phyloP scores from a whole-genome alignment of 2,797 vertebrate genomes.

The Micrastur ruficollis region DNA sequence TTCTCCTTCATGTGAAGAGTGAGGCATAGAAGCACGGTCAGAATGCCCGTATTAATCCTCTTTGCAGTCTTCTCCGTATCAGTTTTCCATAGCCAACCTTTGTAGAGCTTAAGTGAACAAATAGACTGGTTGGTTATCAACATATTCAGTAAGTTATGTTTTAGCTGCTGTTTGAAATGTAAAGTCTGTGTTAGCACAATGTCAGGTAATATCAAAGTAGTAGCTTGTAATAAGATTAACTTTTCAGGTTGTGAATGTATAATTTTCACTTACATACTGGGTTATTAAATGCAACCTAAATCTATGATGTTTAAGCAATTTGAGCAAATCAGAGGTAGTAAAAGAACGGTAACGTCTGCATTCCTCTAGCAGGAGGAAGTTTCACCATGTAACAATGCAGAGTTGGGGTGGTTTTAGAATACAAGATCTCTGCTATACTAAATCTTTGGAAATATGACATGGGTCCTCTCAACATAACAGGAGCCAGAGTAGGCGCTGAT shows the following conservation, averaged over 20 bases:
- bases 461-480: neutral
- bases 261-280: constrained; percentile 41
- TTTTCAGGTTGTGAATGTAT: constrained; percentile 55
- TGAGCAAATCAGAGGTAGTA: neutral
- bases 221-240: constrained; percentile 66
- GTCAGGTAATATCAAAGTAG: constrained; percentile 59
- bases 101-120: constrained; percentile 60
- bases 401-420: constrained; percentile 20
- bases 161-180: constrained; percentile 56
- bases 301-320: constrained; percentile 32
- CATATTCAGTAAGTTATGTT: constrained; percentile 52
- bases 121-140: constrained; percentile 29
- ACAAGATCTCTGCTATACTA: neutral
- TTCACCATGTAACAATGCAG: constrained; percentile 28
- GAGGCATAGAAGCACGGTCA: neutral
- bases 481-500: neutral
- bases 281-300: constrained; percentile 45
- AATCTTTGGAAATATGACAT: neutral
- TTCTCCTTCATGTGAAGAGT: neutral
- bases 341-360: neutral
- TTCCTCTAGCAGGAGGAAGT: constrained; percentile 3
- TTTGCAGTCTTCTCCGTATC: constrained; percentile 1
- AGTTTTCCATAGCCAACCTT: constrained; percentile 44
- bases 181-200: constrained; percentile 59
- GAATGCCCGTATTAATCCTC: constrained; percentile 33